A percentile compares a stretch with the other conserved stretches of the same genome.
Conservation (phyloP, 2,888 invertebrate species). For the Cabera pusaria region DNA sequence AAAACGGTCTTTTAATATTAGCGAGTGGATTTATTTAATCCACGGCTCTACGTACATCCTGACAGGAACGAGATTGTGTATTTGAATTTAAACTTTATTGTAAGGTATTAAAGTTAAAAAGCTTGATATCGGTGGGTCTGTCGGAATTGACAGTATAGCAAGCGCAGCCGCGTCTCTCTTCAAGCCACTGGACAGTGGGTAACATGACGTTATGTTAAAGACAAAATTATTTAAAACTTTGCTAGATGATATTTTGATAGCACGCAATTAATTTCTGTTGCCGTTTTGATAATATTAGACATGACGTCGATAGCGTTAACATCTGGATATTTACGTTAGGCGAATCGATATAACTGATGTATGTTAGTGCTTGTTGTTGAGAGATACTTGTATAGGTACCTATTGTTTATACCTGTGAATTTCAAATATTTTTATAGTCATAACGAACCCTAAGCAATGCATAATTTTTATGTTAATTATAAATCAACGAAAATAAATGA, state of each 20-base stretch:
- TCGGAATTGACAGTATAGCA: slow-evolving; percentile 42
- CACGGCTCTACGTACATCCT: slow-evolving; percentile 40
- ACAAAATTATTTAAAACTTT: slow-evolving; percentile 29
- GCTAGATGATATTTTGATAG: slow-evolving; percentile 34
- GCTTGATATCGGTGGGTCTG: slow-evolving; percentile 2
- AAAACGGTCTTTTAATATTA: slow-evolving; percentile 65
- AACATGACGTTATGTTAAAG: slow-evolving; percentile 42
- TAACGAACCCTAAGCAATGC: no score
- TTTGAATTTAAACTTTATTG: slow-evolving; percentile 16
- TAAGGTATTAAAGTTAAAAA: slow-evolving; percentile 4
- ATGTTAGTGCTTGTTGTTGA: not conserved
- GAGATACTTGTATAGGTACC: not conserved
- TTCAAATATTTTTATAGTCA: not conserved
- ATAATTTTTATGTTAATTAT: no score
- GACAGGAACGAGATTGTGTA: not conserved
- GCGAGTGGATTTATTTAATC: slow-evolving; percentile 68
- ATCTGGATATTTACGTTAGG: slow-evolving; percentile 22
- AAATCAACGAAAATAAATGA: no score
- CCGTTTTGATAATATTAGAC: slow-evolving; percentile 24
- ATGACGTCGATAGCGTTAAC: slow-evolving; percentile 16
- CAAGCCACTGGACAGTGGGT: slow-evolving; percentile 47
- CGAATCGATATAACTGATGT: no score
- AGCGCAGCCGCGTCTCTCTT: slow-evolving; percentile 60
- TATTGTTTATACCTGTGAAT: no score
- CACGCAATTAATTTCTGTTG: slow-evolving; percentile 28